Percentiles rank a stretch among this genome's conserved stretches.
Conservation (phyloP, 2,797 vertebrate species). For the Perodicticus potto region DNA sequence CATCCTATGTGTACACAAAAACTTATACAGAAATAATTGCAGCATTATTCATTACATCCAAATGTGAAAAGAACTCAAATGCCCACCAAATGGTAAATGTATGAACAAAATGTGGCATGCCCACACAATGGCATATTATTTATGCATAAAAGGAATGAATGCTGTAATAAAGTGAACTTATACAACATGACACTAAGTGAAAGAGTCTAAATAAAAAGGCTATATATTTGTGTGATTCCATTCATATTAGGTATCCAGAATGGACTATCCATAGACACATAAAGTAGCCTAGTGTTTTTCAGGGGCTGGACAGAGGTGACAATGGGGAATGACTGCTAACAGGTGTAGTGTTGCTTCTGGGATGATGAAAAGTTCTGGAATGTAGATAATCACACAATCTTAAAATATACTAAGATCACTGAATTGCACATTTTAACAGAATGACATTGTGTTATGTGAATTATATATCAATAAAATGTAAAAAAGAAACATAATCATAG, state of each 20-base stretch:
- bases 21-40: background rate
- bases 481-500: background rate
- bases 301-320: background rate
- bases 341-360: background rate
- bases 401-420: background rate
- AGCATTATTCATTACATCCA: background rate
- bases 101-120: background rate
- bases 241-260: background rate
- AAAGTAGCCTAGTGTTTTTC: background rate
- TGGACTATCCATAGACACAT: background rate
- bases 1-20: background rate
- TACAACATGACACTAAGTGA: background rate
- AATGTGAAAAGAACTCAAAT: background rate
- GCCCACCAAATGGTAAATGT: background rate
- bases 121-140: background rate
- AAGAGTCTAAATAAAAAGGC: background rate
- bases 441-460: background rate
- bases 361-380: background rate
- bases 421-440: background rate
- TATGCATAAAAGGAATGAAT: background rate
- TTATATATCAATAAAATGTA: background rate
- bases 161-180: background rate
- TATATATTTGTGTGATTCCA: background rate
- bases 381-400: background rate
- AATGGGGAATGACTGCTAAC: background rate